Percentiles rank a stretch among this genome's conserved stretches.
phyloP scores from a whole-genome alignment of 2,113 vertebrate species.

The Coracopsis vasa region DNA sequence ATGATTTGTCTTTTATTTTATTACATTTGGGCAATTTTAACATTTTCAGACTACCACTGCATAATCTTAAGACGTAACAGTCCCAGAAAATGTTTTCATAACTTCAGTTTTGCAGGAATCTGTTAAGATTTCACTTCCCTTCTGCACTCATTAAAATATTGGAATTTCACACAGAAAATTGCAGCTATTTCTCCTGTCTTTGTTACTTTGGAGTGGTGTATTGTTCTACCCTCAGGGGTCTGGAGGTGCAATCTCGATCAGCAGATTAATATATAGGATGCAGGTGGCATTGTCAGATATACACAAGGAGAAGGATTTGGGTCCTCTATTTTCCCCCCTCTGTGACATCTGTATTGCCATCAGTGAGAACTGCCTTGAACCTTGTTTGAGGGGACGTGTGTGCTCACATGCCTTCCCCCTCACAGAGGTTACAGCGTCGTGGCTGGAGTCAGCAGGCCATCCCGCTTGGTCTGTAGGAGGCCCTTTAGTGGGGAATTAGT shows the following conservation, averaged over 20 bases:
- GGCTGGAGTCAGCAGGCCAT: not conserved
- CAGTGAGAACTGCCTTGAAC: not conserved
- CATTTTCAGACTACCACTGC: not conserved
- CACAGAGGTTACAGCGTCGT: not conserved
- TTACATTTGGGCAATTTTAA: not conserved
- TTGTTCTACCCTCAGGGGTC: not conserved
- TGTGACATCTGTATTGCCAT: not conserved
- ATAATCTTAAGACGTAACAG: not conserved
- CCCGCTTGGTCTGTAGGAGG: not conserved
- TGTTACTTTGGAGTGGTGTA: not conserved
- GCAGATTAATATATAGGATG: accelerated
- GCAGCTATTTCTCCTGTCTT: not conserved
- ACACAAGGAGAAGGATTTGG: not conserved
- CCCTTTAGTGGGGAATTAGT: not conserved
- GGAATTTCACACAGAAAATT: not conserved
- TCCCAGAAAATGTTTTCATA: not conserved
- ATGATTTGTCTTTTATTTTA: not conserved
- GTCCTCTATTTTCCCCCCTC: not conserved
- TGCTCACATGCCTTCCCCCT: not conserved
- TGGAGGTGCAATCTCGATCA: not conserved
- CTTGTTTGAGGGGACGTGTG: not conserved
- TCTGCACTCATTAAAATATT: accelerated
- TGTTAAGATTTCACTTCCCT: not conserved
- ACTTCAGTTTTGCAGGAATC: accelerated
- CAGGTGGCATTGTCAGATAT: accelerated